These are phyloP conservation scores for Oceanodroma leucorhoa DNA, from an alignment of 2,797 vertebrate species.

Conservation along the genomic window DNA sequence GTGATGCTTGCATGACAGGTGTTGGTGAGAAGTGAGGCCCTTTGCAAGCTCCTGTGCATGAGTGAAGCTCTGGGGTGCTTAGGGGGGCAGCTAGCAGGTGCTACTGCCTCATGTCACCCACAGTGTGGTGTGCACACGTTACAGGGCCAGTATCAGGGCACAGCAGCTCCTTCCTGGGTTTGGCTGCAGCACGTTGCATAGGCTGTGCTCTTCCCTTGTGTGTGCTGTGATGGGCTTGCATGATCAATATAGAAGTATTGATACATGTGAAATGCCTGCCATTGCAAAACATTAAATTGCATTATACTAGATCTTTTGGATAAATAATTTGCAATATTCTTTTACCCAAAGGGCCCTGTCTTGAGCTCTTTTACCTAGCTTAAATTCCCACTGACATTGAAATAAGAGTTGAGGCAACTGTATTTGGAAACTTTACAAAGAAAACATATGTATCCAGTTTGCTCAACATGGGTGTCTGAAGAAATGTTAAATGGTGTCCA, in stretches of 20 bases:
- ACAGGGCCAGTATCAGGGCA: not conserved
- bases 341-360: not conserved
- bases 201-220: not conserved
- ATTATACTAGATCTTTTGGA: not conserved
- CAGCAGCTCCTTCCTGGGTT: not conserved
- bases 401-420: conserved; percentile 19
- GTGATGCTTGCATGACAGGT: not conserved
- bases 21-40: not conserved
- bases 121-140: accelerated
- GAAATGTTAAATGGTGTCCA: conserved; percentile 54
- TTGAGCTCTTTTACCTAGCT: conserved; percentile 27
- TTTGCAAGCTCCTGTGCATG: not conserved
- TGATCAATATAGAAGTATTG: not conserved
- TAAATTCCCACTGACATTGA: not conserved
- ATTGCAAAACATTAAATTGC: not conserved
- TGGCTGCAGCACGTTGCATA: not conserved
- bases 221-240: not conserved
- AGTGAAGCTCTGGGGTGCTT: not conserved
- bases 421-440: conserved; percentile 49
- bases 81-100: not conserved
- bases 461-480: conserved; percentile 51
- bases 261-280: not conserved
- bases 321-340: not conserved
- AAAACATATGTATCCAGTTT: conserved; percentile 52
- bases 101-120: not conserved